These are phyloP conservation scores for Istiophorus platypterus DNA, from an alignment of 2,113 vertebrate genomes.

Conservation along the genomic window DNA sequence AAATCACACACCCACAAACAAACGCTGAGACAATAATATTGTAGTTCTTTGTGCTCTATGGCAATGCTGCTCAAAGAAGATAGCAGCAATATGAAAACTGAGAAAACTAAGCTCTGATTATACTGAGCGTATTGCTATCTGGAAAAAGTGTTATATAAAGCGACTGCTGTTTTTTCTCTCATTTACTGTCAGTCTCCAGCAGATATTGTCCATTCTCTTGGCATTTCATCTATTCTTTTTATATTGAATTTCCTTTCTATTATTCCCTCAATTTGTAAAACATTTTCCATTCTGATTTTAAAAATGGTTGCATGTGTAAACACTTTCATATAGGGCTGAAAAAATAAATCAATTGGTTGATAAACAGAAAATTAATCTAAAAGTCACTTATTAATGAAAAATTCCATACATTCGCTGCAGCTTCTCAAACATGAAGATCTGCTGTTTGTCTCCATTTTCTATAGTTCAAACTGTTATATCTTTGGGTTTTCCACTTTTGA, in stretches of 20 bases:
- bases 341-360: neutral
- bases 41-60: slow-evolving; percentile 11
- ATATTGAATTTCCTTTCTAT: neutral
- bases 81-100: neutral
- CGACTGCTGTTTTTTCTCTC: neutral
- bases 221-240: slow-evolving; percentile 5
- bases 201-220: neutral
- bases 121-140: neutral
- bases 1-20: slow-evolving; percentile 5
- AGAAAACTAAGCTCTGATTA: slow-evolving; percentile 14
- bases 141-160: slow-evolving; percentile 5
- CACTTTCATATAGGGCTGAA: neutral
- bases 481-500: too few species aligned
- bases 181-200: neutral
- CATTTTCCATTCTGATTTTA: too few species aligned
- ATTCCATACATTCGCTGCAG: too few species aligned
- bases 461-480: too few species aligned
- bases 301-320: neutral
- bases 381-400: neutral
- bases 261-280: too few species aligned
- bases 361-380: neutral
- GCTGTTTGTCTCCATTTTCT: too few species aligned
- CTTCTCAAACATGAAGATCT: too few species aligned
- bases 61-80: neutral
- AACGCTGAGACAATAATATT: neutral